These are phyloP conservation scores for Myotis findleyi DNA, from an alignment of 2,797 vertebrate species.

Conservation along the genomic window DNA sequence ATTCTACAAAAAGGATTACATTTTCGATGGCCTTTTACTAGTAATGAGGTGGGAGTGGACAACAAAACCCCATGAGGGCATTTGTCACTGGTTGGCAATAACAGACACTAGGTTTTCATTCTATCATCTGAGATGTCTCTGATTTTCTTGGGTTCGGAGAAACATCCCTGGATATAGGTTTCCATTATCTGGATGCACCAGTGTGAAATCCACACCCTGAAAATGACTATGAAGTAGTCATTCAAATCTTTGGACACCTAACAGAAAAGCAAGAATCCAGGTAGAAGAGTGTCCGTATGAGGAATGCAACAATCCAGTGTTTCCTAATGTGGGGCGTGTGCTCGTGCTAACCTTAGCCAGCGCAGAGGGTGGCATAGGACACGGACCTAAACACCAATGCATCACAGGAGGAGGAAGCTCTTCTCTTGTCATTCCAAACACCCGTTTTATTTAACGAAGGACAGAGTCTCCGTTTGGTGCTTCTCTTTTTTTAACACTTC, in stretches of 20 bases:
- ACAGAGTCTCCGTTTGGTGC: neutral
- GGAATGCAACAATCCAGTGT: neutral
- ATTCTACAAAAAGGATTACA: neutral
- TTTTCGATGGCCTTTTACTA: neutral
- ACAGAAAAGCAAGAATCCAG: neutral
- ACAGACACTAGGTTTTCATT: slow-evolving; percentile 15
- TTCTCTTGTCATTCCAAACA: neutral
- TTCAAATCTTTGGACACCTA: neutral
- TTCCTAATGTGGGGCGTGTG: neutral
- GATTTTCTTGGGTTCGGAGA: neutral
- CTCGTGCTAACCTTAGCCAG: neutral
- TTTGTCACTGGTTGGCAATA: neutral
- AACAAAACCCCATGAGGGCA: slow-evolving; percentile 24
- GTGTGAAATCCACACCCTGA: neutral
- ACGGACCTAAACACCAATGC: neutral
- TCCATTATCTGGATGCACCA: neutral
- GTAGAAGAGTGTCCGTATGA: neutral
- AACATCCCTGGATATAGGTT: neutral
- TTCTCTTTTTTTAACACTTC: neutral
- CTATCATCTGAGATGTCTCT: neutral
- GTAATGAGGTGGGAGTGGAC: neutral
- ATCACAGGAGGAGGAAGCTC: neutral
- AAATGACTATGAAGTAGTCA: neutral
- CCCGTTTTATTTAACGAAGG: neutral
- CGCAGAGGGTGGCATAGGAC: neutral